A percentile compares a stretch with the other conserved stretches of the same genome.
These are phyloP conservation scores for Metopolophium dirhodum DNA, from an alignment of 1,140 invertebrate genomes.

Conservation along the genomic window DNA sequence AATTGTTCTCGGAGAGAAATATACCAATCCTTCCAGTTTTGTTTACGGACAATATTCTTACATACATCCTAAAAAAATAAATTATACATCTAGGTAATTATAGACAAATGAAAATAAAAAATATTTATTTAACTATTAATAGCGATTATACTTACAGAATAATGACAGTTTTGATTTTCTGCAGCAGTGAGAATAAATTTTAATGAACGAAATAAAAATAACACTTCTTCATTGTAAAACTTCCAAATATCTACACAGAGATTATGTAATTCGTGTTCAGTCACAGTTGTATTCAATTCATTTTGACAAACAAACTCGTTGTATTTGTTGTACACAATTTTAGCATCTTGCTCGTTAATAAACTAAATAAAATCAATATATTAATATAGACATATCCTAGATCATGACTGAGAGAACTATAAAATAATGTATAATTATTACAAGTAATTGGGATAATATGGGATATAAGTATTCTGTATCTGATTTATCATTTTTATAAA, in stretches of 20 bases:
- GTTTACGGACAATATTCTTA: slow-evolving; percentile 43
- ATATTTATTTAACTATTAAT: not conserved
- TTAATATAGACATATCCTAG: not conserved
- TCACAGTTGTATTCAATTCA: slow-evolving; percentile 17
- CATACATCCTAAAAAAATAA: slow-evolving; percentile 4
- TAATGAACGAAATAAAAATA: slow-evolving; percentile 51
- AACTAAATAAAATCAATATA: slow-evolving; percentile 24
- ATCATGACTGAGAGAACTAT: not conserved
- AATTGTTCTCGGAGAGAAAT: slow-evolving; percentile 20
- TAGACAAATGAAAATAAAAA: not conserved
- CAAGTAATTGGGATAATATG: slow-evolving; percentile 47
- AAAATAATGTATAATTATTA: slow-evolving; percentile 23
- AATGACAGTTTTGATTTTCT: slow-evolving; percentile 40
- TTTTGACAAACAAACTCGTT: slow-evolving; percentile 20
- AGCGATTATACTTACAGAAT: slow-evolving; percentile 28
- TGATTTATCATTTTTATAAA: slow-evolving; percentile 51
- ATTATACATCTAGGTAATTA: not conserved
- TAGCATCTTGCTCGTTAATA: slow-evolving; percentile 23
- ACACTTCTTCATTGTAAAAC: slow-evolving; percentile 50
- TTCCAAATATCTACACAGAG: slow-evolving; percentile 48
- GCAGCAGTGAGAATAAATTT: slow-evolving; percentile 50
- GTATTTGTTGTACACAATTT: slow-evolving; percentile 40
- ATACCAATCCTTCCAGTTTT: slow-evolving; percentile 55
- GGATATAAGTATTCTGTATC: slow-evolving; percentile 44
- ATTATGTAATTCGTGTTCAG: slow-evolving; percentile 46